Percentiles rank a stretch among this genome's conserved stretches.
Evolutionary conservation across 1,140 invertebrate genomes (phyloP).

Genomic region (Popillia japonica): DNA sequence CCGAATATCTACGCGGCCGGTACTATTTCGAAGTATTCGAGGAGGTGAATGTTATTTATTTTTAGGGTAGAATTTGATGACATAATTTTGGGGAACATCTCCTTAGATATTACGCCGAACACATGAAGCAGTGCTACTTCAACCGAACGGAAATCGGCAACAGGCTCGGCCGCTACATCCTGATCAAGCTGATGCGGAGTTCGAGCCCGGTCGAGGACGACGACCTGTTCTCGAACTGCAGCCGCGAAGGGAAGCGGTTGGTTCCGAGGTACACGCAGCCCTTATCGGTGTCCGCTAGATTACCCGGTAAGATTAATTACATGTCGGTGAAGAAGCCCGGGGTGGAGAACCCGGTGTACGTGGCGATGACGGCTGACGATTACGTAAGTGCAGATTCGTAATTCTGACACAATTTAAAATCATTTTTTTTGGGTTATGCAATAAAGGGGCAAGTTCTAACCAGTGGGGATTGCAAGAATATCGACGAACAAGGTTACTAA

Average conservation of each 20-base stretch:
- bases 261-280: constrained; percentile 57
- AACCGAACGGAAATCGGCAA: constrained; percentile 48
- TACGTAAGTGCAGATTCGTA: too few relatives aligned
- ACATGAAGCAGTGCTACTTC: constrained; percentile 58
- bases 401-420: too few relatives aligned
- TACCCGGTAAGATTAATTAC: constrained; percentile 63
- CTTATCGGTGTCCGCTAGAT: constrained; percentile 57
- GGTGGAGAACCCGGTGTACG: constrained; percentile 56
- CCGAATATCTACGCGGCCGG: constrained; percentile 74
- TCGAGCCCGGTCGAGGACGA: constrained; percentile 39
- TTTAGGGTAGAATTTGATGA: too few relatives aligned
- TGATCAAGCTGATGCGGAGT: constrained; percentile 47
- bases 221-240: constrained; percentile 19
- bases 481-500: constrained; percentile 62
- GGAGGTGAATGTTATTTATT: too few relatives aligned
- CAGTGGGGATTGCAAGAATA: constrained; percentile 59
- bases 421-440: not conserved
- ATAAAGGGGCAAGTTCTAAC: constrained; percentile 60
- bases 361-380: constrained; percentile 50
- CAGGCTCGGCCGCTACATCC: constrained; percentile 51
- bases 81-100: not conserved
- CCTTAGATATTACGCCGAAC: constrained; percentile 56
- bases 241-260: constrained; percentile 17
- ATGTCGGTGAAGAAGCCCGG: constrained; percentile 62
- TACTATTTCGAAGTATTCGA: constrained; percentile 70